These are phyloP conservation scores for Rafetus swinhoei DNA, from an alignment of 2,113 vertebrate genomes.

Conservation along the genomic window DNA sequence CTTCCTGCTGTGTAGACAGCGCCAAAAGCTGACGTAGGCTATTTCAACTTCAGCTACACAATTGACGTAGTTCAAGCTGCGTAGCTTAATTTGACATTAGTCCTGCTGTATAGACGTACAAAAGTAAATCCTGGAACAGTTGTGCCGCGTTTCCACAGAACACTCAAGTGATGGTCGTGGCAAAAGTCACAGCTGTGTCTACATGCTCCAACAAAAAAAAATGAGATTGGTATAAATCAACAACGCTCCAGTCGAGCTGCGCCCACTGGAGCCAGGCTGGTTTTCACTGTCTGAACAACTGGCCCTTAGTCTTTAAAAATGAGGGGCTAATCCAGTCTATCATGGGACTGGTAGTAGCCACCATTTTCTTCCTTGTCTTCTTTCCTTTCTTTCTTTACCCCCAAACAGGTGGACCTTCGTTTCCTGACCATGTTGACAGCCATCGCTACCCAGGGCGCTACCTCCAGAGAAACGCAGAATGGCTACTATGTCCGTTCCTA, in stretches of 20 bases:
- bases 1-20: too few relatives aligned
- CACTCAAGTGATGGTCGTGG: background rate
- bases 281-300: background rate
- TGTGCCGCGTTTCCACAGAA: background rate
- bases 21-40: too few relatives aligned
- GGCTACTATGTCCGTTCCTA: conserved; percentile 95
- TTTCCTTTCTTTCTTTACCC: background rate
- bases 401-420: conserved; percentile 91
- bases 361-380: background rate
- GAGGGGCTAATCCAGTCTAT: background rate
- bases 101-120: background rate
- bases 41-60: too few relatives aligned
- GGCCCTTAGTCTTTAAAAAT: background rate
- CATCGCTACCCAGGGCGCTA: conserved; percentile 94
- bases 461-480: conserved; percentile 94
- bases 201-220: background rate
- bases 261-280: background rate
- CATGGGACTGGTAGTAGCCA: background rate
- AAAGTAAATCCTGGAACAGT: background rate
- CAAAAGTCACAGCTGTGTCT: background rate
- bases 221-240: background rate
- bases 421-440: conserved; percentile 94
- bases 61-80: too few relatives aligned
- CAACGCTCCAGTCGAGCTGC: background rate
- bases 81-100: too few relatives aligned